Evolutionary conservation across 2,797 vertebrate species (phyloP), one percentile per base, ranked within the genome.

Genomic region (Rhinogobio ventralis): DNA sequence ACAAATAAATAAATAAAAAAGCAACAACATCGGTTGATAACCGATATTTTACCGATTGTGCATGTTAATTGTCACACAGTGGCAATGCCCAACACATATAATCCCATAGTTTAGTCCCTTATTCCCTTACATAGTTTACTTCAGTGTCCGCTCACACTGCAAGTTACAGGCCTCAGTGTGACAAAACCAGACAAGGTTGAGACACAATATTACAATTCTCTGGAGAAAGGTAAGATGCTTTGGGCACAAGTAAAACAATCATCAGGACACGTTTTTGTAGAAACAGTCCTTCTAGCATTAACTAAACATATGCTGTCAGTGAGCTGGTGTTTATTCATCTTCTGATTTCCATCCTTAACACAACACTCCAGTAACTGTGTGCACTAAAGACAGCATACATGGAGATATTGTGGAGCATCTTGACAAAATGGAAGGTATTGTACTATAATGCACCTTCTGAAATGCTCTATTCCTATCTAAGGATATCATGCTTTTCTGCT

Each of bases 81-180:
- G 51, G 68, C 39, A 45, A 45, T 46, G 53, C 25, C 62, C 13
- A 73, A 55, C 68, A 62, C 20, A 51, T 51, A 13, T 80, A 53
- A 10, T 81, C 23, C 49, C 23, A 81, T 53, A 80, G 11, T 30
- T 82, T 69, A 78, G 14, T 55, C 73, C 78, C 64, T 62, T 33
- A 46, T 80, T 69, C 68, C 80, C 78, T 73, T 80, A 66, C 45
- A 67, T 28, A n/a, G 81, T 80, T 81, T 71, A 19, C 69, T 75
- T 82, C 39, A 49, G 71, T 78, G 73, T 68, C 81, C 64, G 53
- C 60, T 60, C 66, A 78, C 84, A 53, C 46, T 72, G 76, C 53
- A 67, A n/a, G 77, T 77, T 68, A 57, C n/a, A 45, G 46, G 23
- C 46, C 45, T 49, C 42, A 74, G 71, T 74, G 81, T 82, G 45